Evolutionary conservation across 2,113 vertebrate species (phyloP).

Genomic region (Prietella phreatophila): DNA sequence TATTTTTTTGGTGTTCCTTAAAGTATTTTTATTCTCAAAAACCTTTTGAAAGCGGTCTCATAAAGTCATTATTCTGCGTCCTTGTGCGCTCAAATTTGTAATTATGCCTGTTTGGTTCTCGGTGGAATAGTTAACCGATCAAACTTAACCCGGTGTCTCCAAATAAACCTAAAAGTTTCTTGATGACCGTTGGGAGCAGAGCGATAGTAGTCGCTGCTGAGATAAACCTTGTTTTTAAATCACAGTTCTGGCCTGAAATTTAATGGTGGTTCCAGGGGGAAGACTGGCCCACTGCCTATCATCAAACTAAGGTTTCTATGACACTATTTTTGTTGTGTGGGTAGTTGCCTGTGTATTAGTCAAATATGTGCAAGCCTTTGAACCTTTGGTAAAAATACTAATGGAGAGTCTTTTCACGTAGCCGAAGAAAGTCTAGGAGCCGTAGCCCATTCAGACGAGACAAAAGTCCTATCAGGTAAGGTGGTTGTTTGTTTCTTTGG

Average conservation of each 20-base stretch:
- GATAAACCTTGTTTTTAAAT: slow-evolving; percentile 70
- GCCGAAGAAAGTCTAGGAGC: slow-evolving; percentile 83
- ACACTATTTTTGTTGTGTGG: slow-evolving; percentile 56
- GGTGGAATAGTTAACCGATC: slow-evolving; percentile 3
- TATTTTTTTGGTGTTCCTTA: not conserved
- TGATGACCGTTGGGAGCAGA: not conserved
- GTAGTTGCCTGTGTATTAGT: slow-evolving; percentile 50
- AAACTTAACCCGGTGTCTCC: not conserved
- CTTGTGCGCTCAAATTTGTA: not conserved
- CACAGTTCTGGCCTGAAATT: slow-evolving; percentile 89
- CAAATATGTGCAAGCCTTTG: not conserved
- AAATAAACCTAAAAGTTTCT: not conserved
- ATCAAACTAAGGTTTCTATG: slow-evolving; percentile 88
- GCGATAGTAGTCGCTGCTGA: slow-evolving; percentile 50
- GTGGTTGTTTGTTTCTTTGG: not conserved
- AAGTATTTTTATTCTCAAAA: not conserved
- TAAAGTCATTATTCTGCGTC: not conserved
- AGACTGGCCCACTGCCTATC: slow-evolving; percentile 88
- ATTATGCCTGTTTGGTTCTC: slow-evolving; percentile 2
- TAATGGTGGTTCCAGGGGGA: slow-evolving; percentile 89
- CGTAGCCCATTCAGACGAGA: slow-evolving; percentile 92
- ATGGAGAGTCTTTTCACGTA: slow-evolving; percentile 58
- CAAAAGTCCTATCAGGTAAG: slow-evolving; percentile 88
- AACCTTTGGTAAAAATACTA: slow-evolving; percentile 4
- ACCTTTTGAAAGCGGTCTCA: not conserved